These are phyloP conservation scores for Sinonovacula constricta DNA, from an alignment of 1,140 invertebrate genomes.

Conservation along the genomic window DNA sequence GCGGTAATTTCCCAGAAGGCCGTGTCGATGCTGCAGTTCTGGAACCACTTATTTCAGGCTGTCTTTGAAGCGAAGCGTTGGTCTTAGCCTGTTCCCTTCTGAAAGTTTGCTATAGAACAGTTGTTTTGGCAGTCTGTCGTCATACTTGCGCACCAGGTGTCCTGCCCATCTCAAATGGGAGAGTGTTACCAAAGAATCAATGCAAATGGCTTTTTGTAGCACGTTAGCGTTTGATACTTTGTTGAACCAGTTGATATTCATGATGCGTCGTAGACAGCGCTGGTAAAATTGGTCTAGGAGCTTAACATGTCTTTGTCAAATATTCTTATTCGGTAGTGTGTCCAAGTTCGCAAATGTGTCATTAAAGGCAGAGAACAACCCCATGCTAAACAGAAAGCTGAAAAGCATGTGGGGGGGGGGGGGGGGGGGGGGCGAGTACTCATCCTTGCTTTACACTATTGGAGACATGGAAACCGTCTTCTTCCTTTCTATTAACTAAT, in stretches of 20 bases:
- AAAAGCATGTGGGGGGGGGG: not conserved
- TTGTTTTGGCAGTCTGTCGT: constrained; percentile 9
- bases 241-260: not conserved
- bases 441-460: not conserved
- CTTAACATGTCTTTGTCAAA: no score
- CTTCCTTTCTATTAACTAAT: not conserved
- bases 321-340: not conserved
- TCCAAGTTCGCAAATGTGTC: not conserved
- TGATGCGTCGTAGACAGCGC: not conserved
- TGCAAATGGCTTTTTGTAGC: not conserved
- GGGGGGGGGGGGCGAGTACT: not conserved
- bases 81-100: not conserved
- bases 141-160: not conserved
- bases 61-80: not conserved
- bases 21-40: no score
- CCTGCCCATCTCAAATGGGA: constrained; percentile 30
- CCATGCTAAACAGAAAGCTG: not conserved
- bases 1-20: not conserved
- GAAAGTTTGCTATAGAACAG: constrained; percentile 15
- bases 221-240: not conserved
- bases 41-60: no score
- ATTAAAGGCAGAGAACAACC: not conserved
- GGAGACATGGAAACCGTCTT: not conserved
- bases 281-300: not conserved
- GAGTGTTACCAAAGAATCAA: constrained; percentile 11